These are phyloP conservation scores for Lypha dubia DNA, from an alignment of 2,888 invertebrate genomes.

Conservation along the genomic window DNA sequence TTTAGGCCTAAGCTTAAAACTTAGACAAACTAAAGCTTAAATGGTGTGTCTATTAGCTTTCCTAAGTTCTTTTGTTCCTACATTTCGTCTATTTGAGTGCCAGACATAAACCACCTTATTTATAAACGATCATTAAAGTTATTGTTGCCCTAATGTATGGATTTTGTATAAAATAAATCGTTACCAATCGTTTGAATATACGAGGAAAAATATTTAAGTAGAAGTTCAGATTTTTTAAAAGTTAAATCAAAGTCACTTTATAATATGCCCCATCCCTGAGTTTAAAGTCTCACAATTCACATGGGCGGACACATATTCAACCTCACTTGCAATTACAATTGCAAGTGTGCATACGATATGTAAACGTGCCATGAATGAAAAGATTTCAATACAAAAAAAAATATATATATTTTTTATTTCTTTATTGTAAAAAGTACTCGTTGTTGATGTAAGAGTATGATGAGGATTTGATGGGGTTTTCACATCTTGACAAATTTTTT, in stretches of 20 bases:
- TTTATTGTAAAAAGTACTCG: slow-evolving; percentile 44
- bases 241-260: background rate
- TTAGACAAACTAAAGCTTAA: too few species aligned
- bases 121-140: too few species aligned
- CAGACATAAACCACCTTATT: too few species aligned
- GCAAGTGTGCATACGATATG: slow-evolving; percentile 35
- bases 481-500: slow-evolving; percentile 64
- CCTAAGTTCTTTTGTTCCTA: too few species aligned
- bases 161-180: too few species aligned
- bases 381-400: slow-evolving; percentile 50
- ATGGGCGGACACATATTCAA: background rate
- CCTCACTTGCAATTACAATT: slow-evolving; percentile 11
- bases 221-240: background rate
- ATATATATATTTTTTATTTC: slow-evolving; percentile 23
- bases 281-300: background rate
- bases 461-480: slow-evolving; percentile 68
- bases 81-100: too few species aligned
- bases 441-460: slow-evolving; percentile 51
- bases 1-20: too few species aligned
- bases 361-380: slow-evolving; percentile 70
- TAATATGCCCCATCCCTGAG: slow-evolving; percentile 1
- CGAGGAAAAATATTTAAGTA: background rate
- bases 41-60: too few species aligned
- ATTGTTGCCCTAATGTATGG: too few species aligned
- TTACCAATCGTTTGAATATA: too few species aligned